These are phyloP conservation scores for Panulirus ornatus DNA, from an alignment of 1,140 invertebrate species.

Conservation along the genomic window DNA sequence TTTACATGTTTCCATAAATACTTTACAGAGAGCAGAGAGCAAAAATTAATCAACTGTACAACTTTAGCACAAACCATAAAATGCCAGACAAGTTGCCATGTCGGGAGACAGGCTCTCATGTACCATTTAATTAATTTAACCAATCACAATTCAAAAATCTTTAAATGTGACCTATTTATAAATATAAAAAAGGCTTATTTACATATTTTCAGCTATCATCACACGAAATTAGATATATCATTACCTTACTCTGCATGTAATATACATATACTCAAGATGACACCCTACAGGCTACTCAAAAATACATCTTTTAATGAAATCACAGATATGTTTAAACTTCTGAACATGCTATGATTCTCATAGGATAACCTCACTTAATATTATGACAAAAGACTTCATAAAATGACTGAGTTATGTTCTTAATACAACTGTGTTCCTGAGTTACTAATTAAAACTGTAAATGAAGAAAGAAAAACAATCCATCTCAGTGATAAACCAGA, in stretches of 20 bases:
- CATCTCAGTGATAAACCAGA: too few species aligned
- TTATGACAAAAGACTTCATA: not conserved
- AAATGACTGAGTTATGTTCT: not conserved
- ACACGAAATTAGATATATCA: too few species aligned
- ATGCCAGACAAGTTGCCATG: not conserved
- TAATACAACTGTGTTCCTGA: conserved; percentile 9
- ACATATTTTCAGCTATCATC: too few species aligned
- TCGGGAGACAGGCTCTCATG: not conserved
- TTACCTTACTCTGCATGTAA: not conserved
- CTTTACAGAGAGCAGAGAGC: not conserved
- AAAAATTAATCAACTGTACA: not conserved
- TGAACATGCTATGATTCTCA: too few species aligned
- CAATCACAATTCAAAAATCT: not conserved
- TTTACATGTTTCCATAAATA: not conserved
- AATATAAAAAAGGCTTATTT: not conserved
- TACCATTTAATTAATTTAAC: not conserved
- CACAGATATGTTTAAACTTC: too few species aligned
- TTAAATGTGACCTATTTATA: not conserved
- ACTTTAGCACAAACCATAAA: not conserved
- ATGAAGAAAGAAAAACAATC: too few species aligned
- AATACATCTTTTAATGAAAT: too few species aligned
- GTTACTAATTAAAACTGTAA: not conserved
- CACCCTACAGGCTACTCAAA: too few species aligned
- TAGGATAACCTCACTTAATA: too few species aligned
- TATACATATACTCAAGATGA: too few species aligned